Evolutionary conservation across 35 echinoderm and acorn worm genomes (phyloP).

Genomic region (Heliocidaris tuberculata): DNA sequence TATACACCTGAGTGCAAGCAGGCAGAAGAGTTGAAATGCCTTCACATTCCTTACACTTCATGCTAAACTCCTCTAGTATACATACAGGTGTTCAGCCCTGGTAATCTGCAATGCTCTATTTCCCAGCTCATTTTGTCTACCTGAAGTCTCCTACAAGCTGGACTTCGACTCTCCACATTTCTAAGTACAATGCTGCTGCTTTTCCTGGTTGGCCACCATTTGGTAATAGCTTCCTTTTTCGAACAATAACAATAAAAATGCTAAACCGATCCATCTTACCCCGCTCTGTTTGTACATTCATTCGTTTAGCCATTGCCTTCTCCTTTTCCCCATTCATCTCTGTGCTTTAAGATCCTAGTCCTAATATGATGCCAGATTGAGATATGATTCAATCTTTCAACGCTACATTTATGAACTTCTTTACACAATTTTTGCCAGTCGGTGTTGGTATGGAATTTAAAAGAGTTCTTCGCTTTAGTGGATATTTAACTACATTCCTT

Average conservation of each 20-base stretch:
- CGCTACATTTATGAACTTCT: background rate
- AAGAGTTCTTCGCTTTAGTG: background rate
- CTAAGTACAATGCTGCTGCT: no score
- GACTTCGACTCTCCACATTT: no score
- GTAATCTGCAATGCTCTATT: no score
- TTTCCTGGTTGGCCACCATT: background rate
- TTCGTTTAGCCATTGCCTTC: background rate
- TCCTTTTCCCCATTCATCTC: background rate
- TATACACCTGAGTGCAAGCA: no score
- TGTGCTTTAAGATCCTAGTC: background rate
- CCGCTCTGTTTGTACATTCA: background rate
- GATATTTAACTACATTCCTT: background rate
- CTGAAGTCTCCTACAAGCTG: no score
- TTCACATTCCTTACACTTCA: no score
- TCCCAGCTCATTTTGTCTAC: no score
- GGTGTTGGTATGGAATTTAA: background rate
- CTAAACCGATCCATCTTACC: background rate
- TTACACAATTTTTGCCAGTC: background rate
- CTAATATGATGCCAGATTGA: background rate
- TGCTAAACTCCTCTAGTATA: no score
- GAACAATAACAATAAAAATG: background rate
- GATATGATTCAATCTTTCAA: background rate
- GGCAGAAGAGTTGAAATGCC: no score
- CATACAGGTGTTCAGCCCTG: no score
- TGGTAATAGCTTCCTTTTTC: background rate